phyloP scores from a whole-genome alignment of 2,888 invertebrate species.

The Stomorhina lunata region DNA sequence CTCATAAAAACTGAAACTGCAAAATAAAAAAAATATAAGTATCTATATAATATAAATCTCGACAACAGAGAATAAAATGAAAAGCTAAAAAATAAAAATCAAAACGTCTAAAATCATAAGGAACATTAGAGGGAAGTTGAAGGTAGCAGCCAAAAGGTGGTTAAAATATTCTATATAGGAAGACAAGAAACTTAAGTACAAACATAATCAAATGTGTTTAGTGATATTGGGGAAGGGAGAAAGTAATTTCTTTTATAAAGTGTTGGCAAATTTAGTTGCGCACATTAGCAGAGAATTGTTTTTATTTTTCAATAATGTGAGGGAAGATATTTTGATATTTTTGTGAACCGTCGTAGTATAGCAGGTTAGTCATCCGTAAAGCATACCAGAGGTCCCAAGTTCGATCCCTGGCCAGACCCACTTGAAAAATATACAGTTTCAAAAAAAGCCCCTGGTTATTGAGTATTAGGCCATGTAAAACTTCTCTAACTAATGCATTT shows the following conservation, averaged over 20 bases:
- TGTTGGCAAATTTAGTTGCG: no score
- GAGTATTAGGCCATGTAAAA: no score
- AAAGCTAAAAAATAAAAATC: neutral
- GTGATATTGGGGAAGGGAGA: constrained; percentile 2
- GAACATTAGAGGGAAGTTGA: neutral
- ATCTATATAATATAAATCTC: neutral
- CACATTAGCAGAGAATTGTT: no score
- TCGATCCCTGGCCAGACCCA: no score
- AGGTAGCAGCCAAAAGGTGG: constrained; percentile 7
- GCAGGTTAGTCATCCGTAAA: no score
- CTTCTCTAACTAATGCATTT: no score
- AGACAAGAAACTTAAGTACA: neutral
- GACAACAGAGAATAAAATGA: neutral
- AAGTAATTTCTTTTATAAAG: neutral
- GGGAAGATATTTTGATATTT: no score
- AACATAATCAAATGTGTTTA: neutral
- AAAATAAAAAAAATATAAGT: constrained; percentile 8
- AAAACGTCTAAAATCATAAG: neutral
- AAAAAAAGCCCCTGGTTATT: no score
- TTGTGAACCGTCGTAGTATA: no score
- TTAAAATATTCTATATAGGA: constrained; percentile 5
- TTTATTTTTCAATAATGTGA: no score
- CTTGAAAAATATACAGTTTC: no score
- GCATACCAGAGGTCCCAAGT: no score
- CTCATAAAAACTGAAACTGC: constrained; percentile 43